phyloP scores from a whole-genome alignment of 2,888 invertebrate genomes.

The Harmothoe impar region DNA sequence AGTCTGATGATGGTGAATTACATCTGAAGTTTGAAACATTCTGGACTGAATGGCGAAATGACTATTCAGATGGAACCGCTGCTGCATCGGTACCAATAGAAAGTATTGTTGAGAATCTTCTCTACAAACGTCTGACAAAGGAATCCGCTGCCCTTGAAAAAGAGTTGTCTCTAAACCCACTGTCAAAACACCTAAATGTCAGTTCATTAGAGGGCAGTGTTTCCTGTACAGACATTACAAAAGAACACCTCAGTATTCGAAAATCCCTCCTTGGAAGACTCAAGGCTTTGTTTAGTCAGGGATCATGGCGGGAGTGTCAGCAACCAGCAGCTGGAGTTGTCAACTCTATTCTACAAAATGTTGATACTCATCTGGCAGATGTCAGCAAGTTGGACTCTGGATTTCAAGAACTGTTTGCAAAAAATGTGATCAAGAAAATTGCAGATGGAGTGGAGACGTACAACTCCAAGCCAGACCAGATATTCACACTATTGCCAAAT shows the following conservation, averaged over 20 bases:
- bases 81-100: neutral
- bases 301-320: neutral
- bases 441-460: slow-evolving; percentile 11
- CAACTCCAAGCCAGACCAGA: neutral
- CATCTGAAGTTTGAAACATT: neutral
- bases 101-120: neutral
- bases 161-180: slow-evolving; percentile 26
- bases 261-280: neutral
- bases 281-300: too few relatives aligned
- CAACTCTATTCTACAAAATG: neutral
- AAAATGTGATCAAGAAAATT: neutral
- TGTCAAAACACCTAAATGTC: neutral
- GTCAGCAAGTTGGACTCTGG: neutral
- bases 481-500: slow-evolving; percentile 23
- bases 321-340: slow-evolving; percentile 4
- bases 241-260: neutral
- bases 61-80: neutral
- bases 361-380: neutral
- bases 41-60: slow-evolving; percentile 10
- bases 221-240: neutral
- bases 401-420: slow-evolving; percentile 51
- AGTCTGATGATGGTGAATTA: neutral
- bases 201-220: neutral
- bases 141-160: neutral
- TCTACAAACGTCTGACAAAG: neutral